Base-by-base conservation (phyloP, 92 coral and sea anemone genomes). In the Hydrozoanthus gracilis region DNA sequence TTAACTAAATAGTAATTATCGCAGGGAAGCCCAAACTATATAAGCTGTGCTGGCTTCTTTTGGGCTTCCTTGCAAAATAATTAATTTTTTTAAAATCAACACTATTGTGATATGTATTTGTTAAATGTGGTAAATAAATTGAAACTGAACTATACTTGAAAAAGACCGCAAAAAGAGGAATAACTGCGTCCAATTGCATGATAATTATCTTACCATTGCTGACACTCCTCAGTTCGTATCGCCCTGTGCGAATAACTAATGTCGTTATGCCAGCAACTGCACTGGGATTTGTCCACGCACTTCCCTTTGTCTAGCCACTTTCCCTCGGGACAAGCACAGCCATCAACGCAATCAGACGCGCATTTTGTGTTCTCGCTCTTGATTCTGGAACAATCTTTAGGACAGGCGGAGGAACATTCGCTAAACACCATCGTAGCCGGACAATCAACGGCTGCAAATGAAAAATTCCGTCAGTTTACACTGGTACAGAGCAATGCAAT, bases 311-410 rank as follows among this genome's bases (percentile, higher is more conserved):
- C 97, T 55, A 85, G 85, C 94, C 95, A 93, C 88, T 87, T 76
- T 18, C 98, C 98, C 47, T 49, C 71, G 8, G 99, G 95, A 60
- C 99, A 96, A 44, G 90, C 90, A 62, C 99, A 96, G 27, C 98
- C 99, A 51, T 95, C 98, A 51, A 92, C 91, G 89, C 97, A 95
- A 8, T 85, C 92, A 27, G 97, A 89, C 45, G 82, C 69, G 62
- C 99, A 96, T 77, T 71, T 89, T 61, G 88, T 90, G 71, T 92
- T 90, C 20, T 89, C 91, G 55, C 92, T 94, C 89, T 93, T 96
- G 76, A 95, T 60, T 79, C 95, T 96, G 56, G 89, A 58, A 79
- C 99, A 96, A 51, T 91, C 95, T 69, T 80, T 73, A 4, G 98
- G 98, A 20, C 99, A 96, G 12, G 98, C 92, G 2, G 98, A 77